phyloP scores from a whole-genome alignment of 2,888 invertebrate species.

The Andrena camellia region DNA sequence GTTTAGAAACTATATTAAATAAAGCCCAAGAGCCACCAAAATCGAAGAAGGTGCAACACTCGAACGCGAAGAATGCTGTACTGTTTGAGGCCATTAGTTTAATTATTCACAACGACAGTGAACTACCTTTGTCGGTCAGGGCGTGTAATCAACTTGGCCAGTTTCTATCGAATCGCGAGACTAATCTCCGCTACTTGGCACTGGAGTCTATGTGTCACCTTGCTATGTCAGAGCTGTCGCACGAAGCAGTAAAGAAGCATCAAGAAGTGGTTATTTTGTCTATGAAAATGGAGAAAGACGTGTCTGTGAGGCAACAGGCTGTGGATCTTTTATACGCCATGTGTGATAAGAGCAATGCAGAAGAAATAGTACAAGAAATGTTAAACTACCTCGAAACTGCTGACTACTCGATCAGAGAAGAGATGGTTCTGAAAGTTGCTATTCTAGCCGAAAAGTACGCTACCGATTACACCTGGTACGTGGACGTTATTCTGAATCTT shows the following conservation, averaged over 20 bases:
- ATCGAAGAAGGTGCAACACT: constrained; percentile 99
- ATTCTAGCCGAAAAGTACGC: constrained; percentile 99
- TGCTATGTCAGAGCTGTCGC: constrained; percentile 99
- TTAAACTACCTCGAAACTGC: constrained; percentile 99
- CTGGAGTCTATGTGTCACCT: constrained; percentile 99
- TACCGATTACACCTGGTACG: constrained; percentile 99
- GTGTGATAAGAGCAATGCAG: constrained; percentile 99
- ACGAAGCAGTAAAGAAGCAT: constrained; percentile 99
- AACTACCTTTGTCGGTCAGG: constrained; percentile 97
- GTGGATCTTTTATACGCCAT: constrained; percentile 99
- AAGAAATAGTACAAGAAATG: constrained; percentile 99
- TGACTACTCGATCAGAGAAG: constrained; percentile 99
- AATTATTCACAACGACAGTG: constrained; percentile 99
- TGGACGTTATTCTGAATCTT: constrained; percentile 98
- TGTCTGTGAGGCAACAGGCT: constrained; percentile 98
- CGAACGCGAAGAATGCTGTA: constrained; percentile 99
- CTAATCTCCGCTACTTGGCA: constrained; percentile 98
- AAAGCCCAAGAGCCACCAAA: constrained; percentile 99
- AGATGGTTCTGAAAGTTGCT: constrained; percentile 99
- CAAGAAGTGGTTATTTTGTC: constrained; percentile 99
- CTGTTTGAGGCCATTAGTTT: constrained; percentile 99
- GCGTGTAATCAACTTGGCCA: constrained; percentile 99
- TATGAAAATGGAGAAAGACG: constrained; percentile 99
- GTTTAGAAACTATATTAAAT: constrained; percentile 98
- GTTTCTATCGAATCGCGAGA: constrained; percentile 98